Evolutionary conservation across 2,888 invertebrate genomes (phyloP).

Genomic region (Tetragnatha montana): DNA sequence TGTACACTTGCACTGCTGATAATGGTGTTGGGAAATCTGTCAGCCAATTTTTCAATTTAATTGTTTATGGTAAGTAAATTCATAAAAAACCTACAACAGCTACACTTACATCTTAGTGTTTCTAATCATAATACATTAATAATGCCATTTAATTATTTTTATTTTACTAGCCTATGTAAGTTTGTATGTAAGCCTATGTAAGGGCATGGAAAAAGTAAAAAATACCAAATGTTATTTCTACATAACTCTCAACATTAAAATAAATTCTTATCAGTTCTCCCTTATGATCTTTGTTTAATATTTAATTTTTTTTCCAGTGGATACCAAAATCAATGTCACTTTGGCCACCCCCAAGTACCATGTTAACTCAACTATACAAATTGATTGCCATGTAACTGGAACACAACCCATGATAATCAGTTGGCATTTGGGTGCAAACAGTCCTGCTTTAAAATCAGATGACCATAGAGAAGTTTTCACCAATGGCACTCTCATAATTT

Average conservation of each 20-base stretch:
- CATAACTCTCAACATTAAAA: no score
- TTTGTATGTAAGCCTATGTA: no score
- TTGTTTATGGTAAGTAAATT: slow-evolving; percentile 54
- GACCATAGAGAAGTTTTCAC: slow-evolving; percentile 73
- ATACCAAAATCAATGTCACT: slow-evolving; percentile 74
- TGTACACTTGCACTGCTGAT: slow-evolving; percentile 89
- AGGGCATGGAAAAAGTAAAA: no score
- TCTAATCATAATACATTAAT: no score
- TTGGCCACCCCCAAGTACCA: slow-evolving; percentile 74
- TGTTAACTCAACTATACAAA: slow-evolving; percentile 74
- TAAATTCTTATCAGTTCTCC: no score
- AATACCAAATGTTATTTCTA: no score
- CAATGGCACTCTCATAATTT: slow-evolving; percentile 84
- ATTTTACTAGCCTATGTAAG: no score
- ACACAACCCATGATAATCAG: slow-evolving; percentile 73
- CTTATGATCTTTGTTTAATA: neutral
- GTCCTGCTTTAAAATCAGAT: slow-evolving; percentile 68
- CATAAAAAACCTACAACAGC: no score
- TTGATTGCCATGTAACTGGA: slow-evolving; percentile 75
- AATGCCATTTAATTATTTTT: no score
- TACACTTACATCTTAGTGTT: no score
- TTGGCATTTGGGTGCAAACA: slow-evolving; percentile 73
- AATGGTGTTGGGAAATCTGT: slow-evolving; percentile 78
- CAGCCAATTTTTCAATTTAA: slow-evolving; percentile 53
- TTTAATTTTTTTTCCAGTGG: slow-evolving; percentile 73